A percentile compares a stretch with the other conserved stretches of the same genome.
These are phyloP conservation scores for Archilochus colubris DNA, from an alignment of 2,113 vertebrate genomes.

Conservation along the genomic window DNA sequence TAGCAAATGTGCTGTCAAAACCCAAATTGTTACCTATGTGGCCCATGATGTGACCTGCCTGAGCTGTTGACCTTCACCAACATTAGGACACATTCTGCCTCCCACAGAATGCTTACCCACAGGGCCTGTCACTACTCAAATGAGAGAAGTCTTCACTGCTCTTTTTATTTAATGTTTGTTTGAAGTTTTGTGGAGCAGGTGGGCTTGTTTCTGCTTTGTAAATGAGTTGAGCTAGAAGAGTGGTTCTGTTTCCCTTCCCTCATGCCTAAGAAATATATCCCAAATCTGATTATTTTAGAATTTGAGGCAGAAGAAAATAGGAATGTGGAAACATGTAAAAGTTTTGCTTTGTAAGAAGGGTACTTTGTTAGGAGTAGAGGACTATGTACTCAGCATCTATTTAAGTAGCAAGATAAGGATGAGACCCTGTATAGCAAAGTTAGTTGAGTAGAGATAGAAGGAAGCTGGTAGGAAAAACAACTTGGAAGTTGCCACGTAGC, in stretches of 20 bases:
- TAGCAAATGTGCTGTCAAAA: neutral
- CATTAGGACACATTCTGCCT: neutral
- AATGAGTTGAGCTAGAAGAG: too few relatives aligned
- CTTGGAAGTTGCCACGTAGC: too few relatives aligned
- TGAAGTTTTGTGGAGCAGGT: neutral
- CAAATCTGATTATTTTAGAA: too few relatives aligned
- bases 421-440: too few relatives aligned
- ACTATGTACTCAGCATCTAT: too few relatives aligned
- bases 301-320: too few relatives aligned
- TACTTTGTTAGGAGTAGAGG: too few relatives aligned
- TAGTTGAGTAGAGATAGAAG: too few relatives aligned
- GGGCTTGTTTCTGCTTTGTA: neutral
- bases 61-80: neutral
- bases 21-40: rapidly evolving
- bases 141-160: neutral
- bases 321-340: too few relatives aligned
- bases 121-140: neutral
- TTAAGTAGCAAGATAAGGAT: too few relatives aligned
- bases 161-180: neutral
- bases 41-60: rapidly evolving
- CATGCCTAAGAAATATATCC: neutral
- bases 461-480: too few relatives aligned
- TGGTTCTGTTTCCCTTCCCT: neutral
- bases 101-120: neutral
- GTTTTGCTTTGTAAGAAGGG: too few relatives aligned